These are phyloP conservation scores for Crotalus tigris DNA, from an alignment of 2,113 vertebrate genomes.

Conservation along the genomic window DNA sequence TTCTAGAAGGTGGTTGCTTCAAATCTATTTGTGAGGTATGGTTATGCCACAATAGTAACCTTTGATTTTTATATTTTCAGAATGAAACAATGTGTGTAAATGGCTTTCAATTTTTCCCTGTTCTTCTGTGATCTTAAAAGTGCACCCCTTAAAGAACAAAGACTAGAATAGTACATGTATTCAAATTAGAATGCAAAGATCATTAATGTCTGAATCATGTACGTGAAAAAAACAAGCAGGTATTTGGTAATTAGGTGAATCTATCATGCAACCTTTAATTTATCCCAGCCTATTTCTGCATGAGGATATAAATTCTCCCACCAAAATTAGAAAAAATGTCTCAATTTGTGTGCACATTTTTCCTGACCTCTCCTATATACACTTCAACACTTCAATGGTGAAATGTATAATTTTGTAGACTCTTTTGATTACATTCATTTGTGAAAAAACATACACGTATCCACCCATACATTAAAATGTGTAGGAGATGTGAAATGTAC, in stretches of 20 bases:
- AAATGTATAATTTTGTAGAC: background rate
- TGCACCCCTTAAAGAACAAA: background rate
- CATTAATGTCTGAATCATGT: slow-evolving; percentile 26
- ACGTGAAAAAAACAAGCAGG: slow-evolving; percentile 26
- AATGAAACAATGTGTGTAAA: background rate
- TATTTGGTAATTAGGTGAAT: slow-evolving; percentile 35
- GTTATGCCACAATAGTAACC: slow-evolving; percentile 25
- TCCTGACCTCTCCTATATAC: background rate
- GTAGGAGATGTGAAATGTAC: background rate
- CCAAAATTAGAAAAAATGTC: background rate
- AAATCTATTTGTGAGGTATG: background rate
- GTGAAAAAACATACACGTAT: background rate
- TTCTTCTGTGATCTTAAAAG: slow-evolving; percentile 3
- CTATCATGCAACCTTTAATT: background rate
- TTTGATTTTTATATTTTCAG: background rate
- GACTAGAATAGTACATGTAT: slow-evolving; percentile 35
- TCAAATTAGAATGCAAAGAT: slow-evolving; percentile 54
- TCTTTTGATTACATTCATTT: background rate
- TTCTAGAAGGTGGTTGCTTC: slow-evolving; percentile 39
- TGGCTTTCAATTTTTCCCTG: background rate
- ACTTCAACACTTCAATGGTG: background rate
- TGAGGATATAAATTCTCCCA: background rate
- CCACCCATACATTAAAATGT: background rate
- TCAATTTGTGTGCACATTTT: background rate
- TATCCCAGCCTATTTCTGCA: background rate